Evolutionary conservation across 1,140 invertebrate species (phyloP), one percentile per base, ranked within the genome.

Genomic region (Drosophila nigromelanica): DNA sequence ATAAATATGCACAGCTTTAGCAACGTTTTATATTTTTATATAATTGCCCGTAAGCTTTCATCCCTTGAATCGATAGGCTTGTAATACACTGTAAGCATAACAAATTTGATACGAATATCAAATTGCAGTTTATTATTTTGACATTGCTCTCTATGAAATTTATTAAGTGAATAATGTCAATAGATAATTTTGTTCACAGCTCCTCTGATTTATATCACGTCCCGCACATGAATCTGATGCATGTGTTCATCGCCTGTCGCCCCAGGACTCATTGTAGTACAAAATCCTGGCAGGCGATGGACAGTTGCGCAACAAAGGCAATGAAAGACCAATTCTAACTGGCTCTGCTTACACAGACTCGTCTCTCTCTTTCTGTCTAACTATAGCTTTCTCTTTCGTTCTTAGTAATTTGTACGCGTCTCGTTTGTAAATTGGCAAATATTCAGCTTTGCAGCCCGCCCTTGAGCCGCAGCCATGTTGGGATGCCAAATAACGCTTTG

Each of bases 401-500:
- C 15, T 12, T 27, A 30, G 51, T 56, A 64, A 55, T 56, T 64
- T 56, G 51, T 14, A 33, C 39, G 48, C 48, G 39, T 52, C 35
- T 63, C 40, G 30, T 8, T 15, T 5, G 21, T 39, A 61, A 61
- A 39, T 39, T 62, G 39, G 50, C 51, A 56, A 52, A 52, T 63
- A 63, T 52, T 55, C 50, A 37, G 51, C 51, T 45, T 52, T n/a
- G 27, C 45, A 37, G 30, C 2, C 7, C 6, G 33, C 33, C 27
- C 43, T 21, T 45, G 11, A 43, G 50, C 5, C n/a, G 24, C 21
- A 35, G 15, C 42, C 50, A 51, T 51, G 4, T 30, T 37, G 15
- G 18, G 18, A 40, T 48, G 47, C n/a, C 48, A 55, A 73, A 73
- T 61, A 71, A 67, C 58, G 45, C 62, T 80, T 79, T 68, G 61